Evolutionary conservation across 2,797 vertebrate genomes (phyloP), one percentile per base, ranked within the genome.

Genomic region (Amblyopsis hoosieri): DNA sequence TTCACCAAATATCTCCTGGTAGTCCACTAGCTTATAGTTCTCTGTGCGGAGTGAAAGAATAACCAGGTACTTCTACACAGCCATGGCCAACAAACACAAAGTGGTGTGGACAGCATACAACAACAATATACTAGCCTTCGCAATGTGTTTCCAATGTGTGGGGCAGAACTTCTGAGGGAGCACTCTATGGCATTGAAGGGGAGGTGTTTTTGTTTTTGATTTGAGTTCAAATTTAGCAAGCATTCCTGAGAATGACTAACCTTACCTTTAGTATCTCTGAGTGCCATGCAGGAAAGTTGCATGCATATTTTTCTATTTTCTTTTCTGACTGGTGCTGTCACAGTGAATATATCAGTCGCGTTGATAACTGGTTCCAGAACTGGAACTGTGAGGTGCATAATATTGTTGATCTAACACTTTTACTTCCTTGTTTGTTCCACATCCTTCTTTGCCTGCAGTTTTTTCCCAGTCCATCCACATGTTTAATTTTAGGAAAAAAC

Each of bases 231-330:
- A 29, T 29, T 4, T 29, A 29, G 23, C 23, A 29, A 29, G 23
- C 23, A 3, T 29, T 29, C 3, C 23, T 3, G 23, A 29, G 23
- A 29, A 29, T 29, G 23, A 29, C 23, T 29, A 29, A 29, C 23
- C 71, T 12, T 72, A 80, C 82, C 83, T 82, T 83, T 89, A 85
- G 82, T 56, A 79, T 80, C 55, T 65, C 33, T 58, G 60, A 4
- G 53, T 52, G 23, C 53, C 31, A 14, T 57, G 55, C 15, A 23
- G 13, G 60, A 68, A 56, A 46, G 8, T 53, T 57, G 51, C 62
- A 47, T 50, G 45, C 60, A 54, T 74, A 49, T 67, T 54, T 60
- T 12, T 70, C 57, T 71, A 29, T 29, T 29, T 29, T 29, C 23
- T 29, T 29, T 29, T 65, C 71, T 56, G 58, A 23, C 29, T 56